Evolutionary conservation across 2,888 invertebrate genomes (phyloP).

Genomic region (Dolichomitus sp.): DNA sequence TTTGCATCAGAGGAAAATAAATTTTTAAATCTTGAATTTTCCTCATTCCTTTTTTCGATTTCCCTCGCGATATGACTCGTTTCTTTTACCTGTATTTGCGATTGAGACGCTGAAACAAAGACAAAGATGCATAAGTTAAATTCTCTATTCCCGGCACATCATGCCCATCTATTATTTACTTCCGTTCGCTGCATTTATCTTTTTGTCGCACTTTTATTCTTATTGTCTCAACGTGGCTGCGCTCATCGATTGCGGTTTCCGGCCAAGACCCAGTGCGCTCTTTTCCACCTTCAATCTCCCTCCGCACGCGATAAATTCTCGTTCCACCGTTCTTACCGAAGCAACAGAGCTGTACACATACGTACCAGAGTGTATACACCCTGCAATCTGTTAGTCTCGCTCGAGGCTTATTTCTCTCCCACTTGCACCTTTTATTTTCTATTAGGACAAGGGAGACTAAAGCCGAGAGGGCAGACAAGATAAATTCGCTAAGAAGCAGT

Average conservation of each 20-base stretch:
- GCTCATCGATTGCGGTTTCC: conserved; percentile 31
- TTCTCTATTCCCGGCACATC: not conserved
- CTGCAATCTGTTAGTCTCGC: conserved; percentile 52
- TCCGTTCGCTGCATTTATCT: not conserved
- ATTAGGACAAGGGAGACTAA: conserved; percentile 26
- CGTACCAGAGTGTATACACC: not conserved
- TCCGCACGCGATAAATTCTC: conserved; percentile 31
- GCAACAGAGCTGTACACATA: conserved; percentile 2
- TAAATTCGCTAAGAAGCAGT: conserved; percentile 41
- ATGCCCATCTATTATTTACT: not conserved
- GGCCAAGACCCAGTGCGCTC: not conserved
- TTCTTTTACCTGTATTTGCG: not conserved
- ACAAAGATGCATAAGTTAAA: not conserved
- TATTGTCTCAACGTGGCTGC: not conserved
- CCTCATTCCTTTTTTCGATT: no score
- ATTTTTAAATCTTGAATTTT: no score
- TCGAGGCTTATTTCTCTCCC: conserved; percentile 50
- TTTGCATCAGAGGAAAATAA: no score
- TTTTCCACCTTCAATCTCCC: conserved; percentile 3
- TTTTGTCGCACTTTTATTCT: not conserved
- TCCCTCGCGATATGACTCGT: no score
- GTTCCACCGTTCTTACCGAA: conserved; percentile 3
- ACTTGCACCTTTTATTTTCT: conserved; percentile 49
- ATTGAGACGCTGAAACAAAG: not conserved
- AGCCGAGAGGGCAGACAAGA: conserved; percentile 30